Conservation (phyloP, 2,113 vertebrate species). For the Rana temporaria region DNA sequence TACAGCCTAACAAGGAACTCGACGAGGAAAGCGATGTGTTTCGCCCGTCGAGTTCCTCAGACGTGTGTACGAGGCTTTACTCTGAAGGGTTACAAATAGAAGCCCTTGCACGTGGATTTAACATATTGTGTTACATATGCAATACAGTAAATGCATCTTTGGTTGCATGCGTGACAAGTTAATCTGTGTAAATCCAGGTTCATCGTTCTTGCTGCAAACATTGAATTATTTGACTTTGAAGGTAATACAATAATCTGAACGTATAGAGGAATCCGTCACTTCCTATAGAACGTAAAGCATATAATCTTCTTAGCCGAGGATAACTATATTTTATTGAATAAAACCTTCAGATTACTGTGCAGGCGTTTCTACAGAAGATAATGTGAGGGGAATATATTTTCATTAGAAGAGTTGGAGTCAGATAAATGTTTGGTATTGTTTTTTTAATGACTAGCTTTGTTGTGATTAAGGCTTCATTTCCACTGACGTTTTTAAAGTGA, state of each 20-base stretch:
- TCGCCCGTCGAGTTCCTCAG: too few species aligned
- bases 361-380: constrained; percentile 5
- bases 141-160: background rate
- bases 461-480: too few species aligned
- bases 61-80: too few species aligned
- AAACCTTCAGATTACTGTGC: constrained; percentile 23
- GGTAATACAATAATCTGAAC: background rate
- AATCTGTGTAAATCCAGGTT: constrained; percentile 7
- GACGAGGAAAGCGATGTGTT: too few species aligned
- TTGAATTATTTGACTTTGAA: constrained; percentile 3
- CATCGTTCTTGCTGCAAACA: background rate
- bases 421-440: too few species aligned
- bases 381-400: background rate
- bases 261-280: background rate
- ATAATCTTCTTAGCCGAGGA: constrained; percentile 41
- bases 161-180: background rate
- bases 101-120: background rate
- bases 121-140: constrained; percentile 3
- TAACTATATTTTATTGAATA: constrained; percentile 39
- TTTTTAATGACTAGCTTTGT: too few species aligned
- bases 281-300: constrained; percentile 23
- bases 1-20: too few species aligned
- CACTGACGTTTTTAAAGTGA: too few species aligned
- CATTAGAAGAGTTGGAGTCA: too few species aligned
- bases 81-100: background rate